Evolutionary conservation across 2,113 vertebrate species (phyloP).

Genomic region (Prionailurus viverrinus): DNA sequence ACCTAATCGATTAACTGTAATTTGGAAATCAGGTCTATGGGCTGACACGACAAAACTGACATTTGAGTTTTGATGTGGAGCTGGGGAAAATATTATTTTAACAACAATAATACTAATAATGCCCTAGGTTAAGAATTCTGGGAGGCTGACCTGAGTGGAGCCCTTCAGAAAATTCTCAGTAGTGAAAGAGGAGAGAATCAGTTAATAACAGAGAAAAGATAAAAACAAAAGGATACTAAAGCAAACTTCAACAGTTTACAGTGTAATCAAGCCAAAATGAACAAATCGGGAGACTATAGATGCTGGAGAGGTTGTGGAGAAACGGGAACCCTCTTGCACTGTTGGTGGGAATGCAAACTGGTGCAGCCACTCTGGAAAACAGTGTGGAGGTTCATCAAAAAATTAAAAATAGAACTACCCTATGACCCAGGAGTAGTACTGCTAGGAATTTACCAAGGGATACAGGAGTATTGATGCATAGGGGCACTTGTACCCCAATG

Average conservation of each 20-base stretch:
- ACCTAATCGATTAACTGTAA: background rate
- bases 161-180: background rate
- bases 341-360: no score
- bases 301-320: no score
- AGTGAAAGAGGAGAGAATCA: background rate
- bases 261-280: background rate
- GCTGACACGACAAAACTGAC: background rate
- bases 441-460: no score
- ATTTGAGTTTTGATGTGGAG: background rate
- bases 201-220: background rate
- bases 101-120: background rate
- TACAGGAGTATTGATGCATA: no score
- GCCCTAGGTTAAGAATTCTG: background rate
- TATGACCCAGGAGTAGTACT: no score
- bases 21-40: background rate
- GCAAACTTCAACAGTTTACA: background rate
- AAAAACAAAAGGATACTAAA: background rate
- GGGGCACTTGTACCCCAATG: no score
- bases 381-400: no score
- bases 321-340: no score
- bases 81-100: background rate
- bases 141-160: background rate
- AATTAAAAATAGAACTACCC: no score
- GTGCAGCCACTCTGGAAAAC: no score
- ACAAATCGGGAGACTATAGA: no score